Percentiles rank a stretch among this genome's conserved stretches.
Conservation (phyloP, 2,113 vertebrate genomes). For the Plectropomus leopardus region DNA sequence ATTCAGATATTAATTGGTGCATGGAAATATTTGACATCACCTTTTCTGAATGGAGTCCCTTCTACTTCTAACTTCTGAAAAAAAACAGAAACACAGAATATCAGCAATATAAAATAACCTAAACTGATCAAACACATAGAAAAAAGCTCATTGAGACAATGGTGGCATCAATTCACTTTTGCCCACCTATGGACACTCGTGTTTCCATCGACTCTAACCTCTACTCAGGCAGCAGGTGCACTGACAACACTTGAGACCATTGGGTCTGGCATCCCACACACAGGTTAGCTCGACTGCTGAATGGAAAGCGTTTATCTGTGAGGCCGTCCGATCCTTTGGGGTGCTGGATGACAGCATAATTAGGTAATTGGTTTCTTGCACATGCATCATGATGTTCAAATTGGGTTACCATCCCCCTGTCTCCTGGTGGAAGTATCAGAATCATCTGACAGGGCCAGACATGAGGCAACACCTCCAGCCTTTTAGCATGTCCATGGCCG, state of each 20-base stretch:
- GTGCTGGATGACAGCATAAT: slow-evolving; percentile 85
- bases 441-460: slow-evolving; percentile 73
- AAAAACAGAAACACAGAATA: background rate
- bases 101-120: background rate
- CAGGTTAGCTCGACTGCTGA: slow-evolving; percentile 58
- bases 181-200: slow-evolving; percentile 24
- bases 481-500: slow-evolving; percentile 56
- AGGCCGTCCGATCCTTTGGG: slow-evolving; percentile 70
- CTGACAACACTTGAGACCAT: slow-evolving; percentile 50
- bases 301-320: slow-evolving; percentile 77
- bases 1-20: background rate
- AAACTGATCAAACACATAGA: background rate
- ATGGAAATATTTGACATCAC: background rate
- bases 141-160: background rate
- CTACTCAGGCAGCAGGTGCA: slow-evolving; percentile 68
- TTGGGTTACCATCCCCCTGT: slow-evolving; percentile 78
- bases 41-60: background rate
- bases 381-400: slow-evolving; percentile 82
- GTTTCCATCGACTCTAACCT: slow-evolving; percentile 8
- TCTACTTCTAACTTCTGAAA: background rate
- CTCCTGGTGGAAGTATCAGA: slow-evolving; percentile 75
- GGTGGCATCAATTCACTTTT: background rate
- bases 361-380: slow-evolving; percentile 84
- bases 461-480: slow-evolving; percentile 72
- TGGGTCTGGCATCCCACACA: slow-evolving; percentile 54